Conservation (phyloP, 2,888 invertebrate species). For the Cheilosia soror region DNA sequence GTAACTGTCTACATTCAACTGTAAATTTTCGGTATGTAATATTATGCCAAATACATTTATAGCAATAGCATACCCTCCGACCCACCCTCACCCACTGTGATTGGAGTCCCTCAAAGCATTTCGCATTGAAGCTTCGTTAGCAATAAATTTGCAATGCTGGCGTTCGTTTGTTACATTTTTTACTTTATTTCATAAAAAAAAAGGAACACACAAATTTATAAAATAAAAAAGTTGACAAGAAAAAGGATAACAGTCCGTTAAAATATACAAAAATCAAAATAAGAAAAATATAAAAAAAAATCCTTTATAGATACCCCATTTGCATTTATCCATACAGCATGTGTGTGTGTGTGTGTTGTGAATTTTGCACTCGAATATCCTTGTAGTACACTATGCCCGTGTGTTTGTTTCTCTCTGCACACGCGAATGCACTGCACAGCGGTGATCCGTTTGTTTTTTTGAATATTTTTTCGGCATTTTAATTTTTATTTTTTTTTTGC, state of each 20-base stretch:
- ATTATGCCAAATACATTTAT: constrained; percentile 38
- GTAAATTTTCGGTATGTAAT: constrained; percentile 12
- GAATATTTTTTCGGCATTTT: constrained; percentile 40
- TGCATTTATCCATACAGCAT: constrained; percentile 42
- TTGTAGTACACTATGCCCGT: constrained; percentile 21
- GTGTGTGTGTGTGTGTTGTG: constrained; percentile 63
- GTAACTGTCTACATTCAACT: constrained; percentile 11
- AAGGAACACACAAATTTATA: constrained; percentile 30
- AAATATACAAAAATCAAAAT: constrained; percentile 38
- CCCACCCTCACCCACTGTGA: neutral
- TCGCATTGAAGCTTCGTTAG: constrained; percentile 58
- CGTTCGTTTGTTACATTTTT: constrained; percentile 45
- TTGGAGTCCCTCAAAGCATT: constrained; percentile 33
- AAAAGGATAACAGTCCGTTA: constrained; percentile 69
- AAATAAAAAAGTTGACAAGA: constrained; percentile 63
- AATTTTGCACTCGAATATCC: constrained; percentile 67
- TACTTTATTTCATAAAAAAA: constrained; percentile 54
- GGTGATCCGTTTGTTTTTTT: constrained; percentile 71
- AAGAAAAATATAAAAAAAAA: constrained; percentile 54
- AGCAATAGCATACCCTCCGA: neutral
- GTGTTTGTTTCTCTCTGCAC: constrained; percentile 65
- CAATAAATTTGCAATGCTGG: constrained; percentile 63
- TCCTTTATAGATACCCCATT: constrained; percentile 70
- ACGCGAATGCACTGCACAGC: constrained; percentile 73
- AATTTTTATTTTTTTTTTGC: constrained; percentile 22